These are phyloP conservation scores for Drosophila neocordata DNA, from an alignment of 1,140 invertebrate genomes.

Conservation along the genomic window DNA sequence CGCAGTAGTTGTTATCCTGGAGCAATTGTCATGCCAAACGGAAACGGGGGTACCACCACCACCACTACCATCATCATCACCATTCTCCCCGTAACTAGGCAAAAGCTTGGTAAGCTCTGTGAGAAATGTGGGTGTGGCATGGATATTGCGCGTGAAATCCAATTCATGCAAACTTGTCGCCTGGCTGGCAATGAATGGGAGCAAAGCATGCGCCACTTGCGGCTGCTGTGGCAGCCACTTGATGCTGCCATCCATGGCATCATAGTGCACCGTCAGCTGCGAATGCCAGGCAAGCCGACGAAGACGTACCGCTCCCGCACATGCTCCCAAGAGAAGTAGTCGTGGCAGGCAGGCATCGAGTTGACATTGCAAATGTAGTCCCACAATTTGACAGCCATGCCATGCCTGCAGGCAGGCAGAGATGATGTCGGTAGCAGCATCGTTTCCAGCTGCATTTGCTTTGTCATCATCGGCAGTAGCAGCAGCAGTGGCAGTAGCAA, in stretches of 20 bases:
- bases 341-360: conserved; percentile 56
- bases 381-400: conserved; percentile 54
- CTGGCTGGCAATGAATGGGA: conserved; percentile 55
- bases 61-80: background rate
- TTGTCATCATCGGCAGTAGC: conserved; percentile 36
- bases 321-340: conserved; percentile 17
- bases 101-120: conserved; percentile 40
- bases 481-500: conserved; percentile 1
- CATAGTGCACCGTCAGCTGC: conserved; percentile 62
- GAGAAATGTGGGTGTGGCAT: conserved; percentile 69
- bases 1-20: conserved; percentile 34
- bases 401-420: conserved; percentile 19
- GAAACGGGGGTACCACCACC: conserved; percentile 12
- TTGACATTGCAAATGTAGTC: conserved; percentile 62
- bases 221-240: conserved; percentile 69
- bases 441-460: conserved; percentile 39
- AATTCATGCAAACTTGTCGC: conserved; percentile 56
- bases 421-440: conserved; percentile 32
- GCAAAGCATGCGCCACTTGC: conserved; percentile 51
- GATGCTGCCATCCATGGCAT: conserved; percentile 63
- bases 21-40: conserved; percentile 52
- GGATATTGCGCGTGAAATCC: conserved; percentile 70
- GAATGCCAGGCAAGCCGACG: conserved; percentile 63
- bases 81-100: conserved; percentile 2
- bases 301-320: conserved; percentile 34